phyloP scores from a whole-genome alignment of 2,113 vertebrate species.

The Centropus bengalensis region DNA sequence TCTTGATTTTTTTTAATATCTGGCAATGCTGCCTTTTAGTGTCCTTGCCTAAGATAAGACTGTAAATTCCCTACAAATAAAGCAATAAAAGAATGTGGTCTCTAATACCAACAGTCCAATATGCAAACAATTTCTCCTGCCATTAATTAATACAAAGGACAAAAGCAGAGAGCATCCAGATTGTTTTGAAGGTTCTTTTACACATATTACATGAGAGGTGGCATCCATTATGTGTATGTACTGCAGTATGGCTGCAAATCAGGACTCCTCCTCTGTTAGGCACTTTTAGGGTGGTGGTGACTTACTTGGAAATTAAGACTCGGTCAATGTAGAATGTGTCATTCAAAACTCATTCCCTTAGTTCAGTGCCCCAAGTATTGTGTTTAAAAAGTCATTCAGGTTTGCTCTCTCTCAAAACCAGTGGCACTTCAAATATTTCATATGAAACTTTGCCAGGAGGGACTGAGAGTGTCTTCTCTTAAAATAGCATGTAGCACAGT shows the following conservation, averaged over 20 bases:
- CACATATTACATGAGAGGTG: neutral
- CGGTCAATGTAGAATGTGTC: accelerated
- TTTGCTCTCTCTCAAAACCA: neutral
- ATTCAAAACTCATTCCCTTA: neutral
- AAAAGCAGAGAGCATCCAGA: neutral
- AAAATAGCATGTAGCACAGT: neutral
- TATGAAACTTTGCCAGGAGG: neutral
- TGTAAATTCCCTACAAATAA: neutral
- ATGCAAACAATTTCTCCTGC: neutral
- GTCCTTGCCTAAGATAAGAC: neutral
- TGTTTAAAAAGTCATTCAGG: neutral
- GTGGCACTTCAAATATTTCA: neutral
- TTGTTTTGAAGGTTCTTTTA: neutral
- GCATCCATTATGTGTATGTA: neutral
- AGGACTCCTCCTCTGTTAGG: neutral
- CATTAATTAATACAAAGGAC: neutral
- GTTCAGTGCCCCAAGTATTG: neutral
- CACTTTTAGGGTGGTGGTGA: neutral
- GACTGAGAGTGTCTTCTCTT: neutral
- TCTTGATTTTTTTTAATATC: neutral
- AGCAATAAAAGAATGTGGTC: neutral
- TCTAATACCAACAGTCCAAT: neutral
- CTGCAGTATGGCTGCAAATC: neutral
- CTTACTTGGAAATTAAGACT: neutral
- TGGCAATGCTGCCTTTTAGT: neutral